Percentiles rank a stretch among this genome's conserved stretches.
These are phyloP conservation scores for Andrena dorsata DNA, from an alignment of 2,888 invertebrate genomes.

Conservation along the genomic window DNA sequence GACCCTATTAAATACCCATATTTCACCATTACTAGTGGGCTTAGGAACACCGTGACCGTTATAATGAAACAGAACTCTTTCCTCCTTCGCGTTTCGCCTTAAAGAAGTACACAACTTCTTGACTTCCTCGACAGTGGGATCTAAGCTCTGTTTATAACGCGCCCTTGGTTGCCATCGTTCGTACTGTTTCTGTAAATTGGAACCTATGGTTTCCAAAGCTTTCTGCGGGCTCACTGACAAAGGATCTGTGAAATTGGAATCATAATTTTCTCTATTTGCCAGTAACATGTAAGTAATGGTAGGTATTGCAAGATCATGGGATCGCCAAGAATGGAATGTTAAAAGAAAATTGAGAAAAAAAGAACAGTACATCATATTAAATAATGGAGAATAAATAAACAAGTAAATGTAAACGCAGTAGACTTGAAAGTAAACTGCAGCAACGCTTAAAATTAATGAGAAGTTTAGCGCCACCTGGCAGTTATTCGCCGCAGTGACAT, in stretches of 20 bases:
- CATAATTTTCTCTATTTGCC: not conserved
- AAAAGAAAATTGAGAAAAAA: no score
- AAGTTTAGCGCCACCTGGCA: constrained; percentile 43
- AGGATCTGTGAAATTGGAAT: constrained; percentile 89
- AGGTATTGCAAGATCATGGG: not conserved
- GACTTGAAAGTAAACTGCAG: not conserved
- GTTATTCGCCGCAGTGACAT: constrained; percentile 5
- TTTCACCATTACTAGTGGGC: constrained; percentile 99
- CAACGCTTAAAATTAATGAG: constrained; percentile 10
- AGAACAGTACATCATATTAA: no score
- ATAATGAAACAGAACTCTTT: constrained; percentile 99
- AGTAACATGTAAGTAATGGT: no score
- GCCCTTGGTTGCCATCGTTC: constrained; percentile 99
- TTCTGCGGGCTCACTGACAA: constrained; percentile 94
- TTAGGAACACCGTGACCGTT: constrained; percentile 99
- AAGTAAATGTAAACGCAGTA: not conserved
- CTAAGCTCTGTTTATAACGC: constrained; percentile 97
- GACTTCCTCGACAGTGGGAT: constrained; percentile 99
- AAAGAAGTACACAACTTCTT: constrained; percentile 98
- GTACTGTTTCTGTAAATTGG: constrained; percentile 97
- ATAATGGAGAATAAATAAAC: not conserved
- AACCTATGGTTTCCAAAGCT: constrained; percentile 96
- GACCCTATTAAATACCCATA: constrained; percentile 99
- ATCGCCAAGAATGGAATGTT: not conserved
- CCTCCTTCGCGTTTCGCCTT: constrained; percentile 98